Conservation (phyloP, 2,888 invertebrate genomes). For the Ochropleura leucogaster region DNA sequence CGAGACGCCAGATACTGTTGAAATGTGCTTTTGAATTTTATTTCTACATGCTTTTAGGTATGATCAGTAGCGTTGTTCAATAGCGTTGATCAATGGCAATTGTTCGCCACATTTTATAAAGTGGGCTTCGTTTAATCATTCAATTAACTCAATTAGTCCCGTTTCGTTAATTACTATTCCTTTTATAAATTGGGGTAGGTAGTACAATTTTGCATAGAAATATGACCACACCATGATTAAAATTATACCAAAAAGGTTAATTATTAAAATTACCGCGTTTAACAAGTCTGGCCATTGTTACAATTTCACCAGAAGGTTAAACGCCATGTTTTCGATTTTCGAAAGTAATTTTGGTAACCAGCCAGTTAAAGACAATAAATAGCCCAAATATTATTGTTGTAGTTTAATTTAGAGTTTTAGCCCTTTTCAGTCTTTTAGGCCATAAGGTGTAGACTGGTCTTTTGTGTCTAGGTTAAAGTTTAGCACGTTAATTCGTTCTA, state of each 20-base stretch:
- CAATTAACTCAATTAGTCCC: neutral
- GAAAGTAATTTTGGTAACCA: conserved; percentile 29
- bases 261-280: conserved; percentile 11
- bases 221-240: neutral
- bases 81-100: too few species aligned
- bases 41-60: neutral
- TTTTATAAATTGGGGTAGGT: neutral
- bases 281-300: neutral
- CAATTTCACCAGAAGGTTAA: neutral
- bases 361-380: conserved; percentile 48
- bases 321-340: conserved; percentile 8
- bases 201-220: neutral
- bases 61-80: neutral
- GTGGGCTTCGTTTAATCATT: conserved; percentile 6
- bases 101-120: neutral
- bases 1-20: conserved; percentile 19
- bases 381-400: conserved; percentile 14
- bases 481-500: conserved; percentile 72
- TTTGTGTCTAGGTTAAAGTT: conserved; percentile 72
- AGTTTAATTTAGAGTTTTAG: conserved; percentile 31
- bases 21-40: conserved; percentile 26
- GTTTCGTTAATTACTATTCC: neutral
- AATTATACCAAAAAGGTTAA: neutral
- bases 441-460: conserved; percentile 77
- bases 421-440: conserved; percentile 47